Base-by-base conservation (phyloP, 2,113 vertebrate species). In the Eurystomus gularis region DNA sequence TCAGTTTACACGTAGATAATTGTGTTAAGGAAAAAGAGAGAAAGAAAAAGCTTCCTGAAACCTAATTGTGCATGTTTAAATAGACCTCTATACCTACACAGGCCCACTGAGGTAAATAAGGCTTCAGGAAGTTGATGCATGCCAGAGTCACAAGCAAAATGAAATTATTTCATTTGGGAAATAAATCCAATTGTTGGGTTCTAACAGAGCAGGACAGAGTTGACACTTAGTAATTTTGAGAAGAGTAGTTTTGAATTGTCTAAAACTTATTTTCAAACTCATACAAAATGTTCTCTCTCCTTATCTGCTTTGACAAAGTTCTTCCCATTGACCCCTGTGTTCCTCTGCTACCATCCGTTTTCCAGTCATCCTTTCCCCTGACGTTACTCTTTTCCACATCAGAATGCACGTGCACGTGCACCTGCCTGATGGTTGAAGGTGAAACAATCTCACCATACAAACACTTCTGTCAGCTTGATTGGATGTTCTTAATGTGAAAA, bases 321-420 rank as follows among this genome's bases (percentile, higher is more conserved):
- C 9, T 79, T 66, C 15, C 19, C 33, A 10, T 71, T 46, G 21
- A 48, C 19, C 14, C 0, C 1, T 19, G 9, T 17, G 12, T 3
- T 77, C 9, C 7, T 62, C 31, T 82, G n/a, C 7, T 26, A 58
- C 9, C 7, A 15, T 14, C 3, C 3, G 4, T 81, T 73, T 64
- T 42, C 26, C 4, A 37, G 26, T 61, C 60, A 46, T 2, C 5
- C 29, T 66, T 65, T 39, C 69, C 26, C 39, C 6, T 37, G 33
- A n/a, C 3, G 1, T 68, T 33, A 46, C 4, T 60, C 17, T 64
- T 37, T n/a, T 49, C 58, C 17, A 44, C 31, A 57, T 11, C 37
- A 29, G n/a, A 77, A 76, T 0, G 1, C 23, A 58, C 16, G n/a
- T 0, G 1, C 1, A 0, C 4, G 1, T 37, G 28, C 31, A 33